Base-by-base conservation (phyloP, 1,140 invertebrate species). In the Drosophila truncata region DNA sequence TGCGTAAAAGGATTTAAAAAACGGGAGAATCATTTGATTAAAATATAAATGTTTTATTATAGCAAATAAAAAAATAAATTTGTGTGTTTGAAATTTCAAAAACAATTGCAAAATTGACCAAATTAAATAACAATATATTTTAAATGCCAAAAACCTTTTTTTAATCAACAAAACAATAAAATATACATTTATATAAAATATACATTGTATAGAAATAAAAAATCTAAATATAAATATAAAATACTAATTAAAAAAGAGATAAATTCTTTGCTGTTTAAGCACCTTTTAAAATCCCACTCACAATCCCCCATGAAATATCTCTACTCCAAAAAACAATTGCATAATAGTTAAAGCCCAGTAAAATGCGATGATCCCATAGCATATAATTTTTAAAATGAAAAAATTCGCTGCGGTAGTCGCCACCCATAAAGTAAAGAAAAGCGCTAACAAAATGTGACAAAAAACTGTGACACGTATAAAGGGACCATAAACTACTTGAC, bases 401-500 rank as follows among this genome's bases (percentile, higher is more conserved):
- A 69, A 58, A 72, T 72, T 81, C 61, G 78, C 50, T 80, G 27
- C 75, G 69, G 61, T 74, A 31, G 55, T 61, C 39, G 47, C 41
- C 67, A 64, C 67, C 60, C 47, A 62, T 59, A 85, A 41, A 60
- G 33, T 29, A 20, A 41, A 16, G 18, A 44, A 80, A 42, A 42
- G 10, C 41, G 9, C 25, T 20, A 31, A 66, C 39, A 39, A 18
- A 37, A 29, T 74, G 55, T 35, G 47, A 41, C 46, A 50, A 64
- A 60, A 64, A 39, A 59, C 35, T 33, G 20, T 39, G 20, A 37
- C 52, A 55, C 52, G 33, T 55, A 59, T 66, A 80, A 82, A 83
- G 67, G 46, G 33, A 46, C 52, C 78, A 79, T 81, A 88, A 88
- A 88, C 64, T 78, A 74, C 70, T 71, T 71, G 72, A 83, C 64